These are phyloP conservation scores for Sakesphorus luctuosus DNA, from an alignment of 2,113 vertebrate genomes.

Conservation along the genomic window DNA sequence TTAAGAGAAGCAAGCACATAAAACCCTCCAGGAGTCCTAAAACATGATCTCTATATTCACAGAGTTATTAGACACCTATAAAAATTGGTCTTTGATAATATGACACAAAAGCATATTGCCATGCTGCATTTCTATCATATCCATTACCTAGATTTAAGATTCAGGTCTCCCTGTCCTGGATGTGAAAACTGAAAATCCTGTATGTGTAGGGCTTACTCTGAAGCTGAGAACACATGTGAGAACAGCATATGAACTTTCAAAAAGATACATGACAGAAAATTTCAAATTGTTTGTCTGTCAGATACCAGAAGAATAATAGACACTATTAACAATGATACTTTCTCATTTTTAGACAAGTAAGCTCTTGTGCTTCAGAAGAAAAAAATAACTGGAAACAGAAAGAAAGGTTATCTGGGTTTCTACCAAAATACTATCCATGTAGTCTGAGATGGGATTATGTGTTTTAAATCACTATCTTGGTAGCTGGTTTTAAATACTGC, in stretches of 20 bases:
- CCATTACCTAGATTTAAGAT: neutral
- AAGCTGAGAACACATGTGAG: neutral
- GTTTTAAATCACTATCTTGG: conserved; percentile 19
- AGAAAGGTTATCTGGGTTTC: neutral
- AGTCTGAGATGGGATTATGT: neutral
- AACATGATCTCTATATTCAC: neutral
- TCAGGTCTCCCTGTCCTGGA: neutral
- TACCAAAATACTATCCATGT: neutral
- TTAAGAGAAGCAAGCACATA: conserved; percentile 30
- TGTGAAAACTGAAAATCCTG: neutral
- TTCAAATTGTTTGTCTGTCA: neutral
- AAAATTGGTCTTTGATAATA: neutral
- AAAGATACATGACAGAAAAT: neutral
- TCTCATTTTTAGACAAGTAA: neutral
- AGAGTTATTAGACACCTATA: neutral
- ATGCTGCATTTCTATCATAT: neutral
- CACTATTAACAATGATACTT: neutral
- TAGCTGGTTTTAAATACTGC: neutral
- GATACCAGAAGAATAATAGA: neutral
- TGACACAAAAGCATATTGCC: neutral
- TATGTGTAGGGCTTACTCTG: neutral
- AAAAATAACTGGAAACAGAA: neutral
- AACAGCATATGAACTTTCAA: neutral
- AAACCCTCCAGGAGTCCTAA: conserved; percentile 34
- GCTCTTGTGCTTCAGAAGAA: neutral